These are phyloP conservation scores for Labia minor DNA, from an alignment of 2,888 invertebrate genomes.

Conservation along the genomic window DNA sequence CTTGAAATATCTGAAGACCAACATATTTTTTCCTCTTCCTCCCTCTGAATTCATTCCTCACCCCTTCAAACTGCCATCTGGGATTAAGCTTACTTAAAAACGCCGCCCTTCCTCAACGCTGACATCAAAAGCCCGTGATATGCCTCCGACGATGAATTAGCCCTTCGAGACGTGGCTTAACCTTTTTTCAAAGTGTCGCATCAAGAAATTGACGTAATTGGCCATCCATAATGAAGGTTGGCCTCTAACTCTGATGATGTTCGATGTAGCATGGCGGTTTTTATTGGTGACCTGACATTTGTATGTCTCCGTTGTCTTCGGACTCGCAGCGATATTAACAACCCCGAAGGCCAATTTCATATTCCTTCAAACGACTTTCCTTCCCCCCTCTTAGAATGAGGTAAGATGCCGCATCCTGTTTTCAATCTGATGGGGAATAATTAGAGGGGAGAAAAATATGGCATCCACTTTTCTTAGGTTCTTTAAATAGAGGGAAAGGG, in stretches of 20 bases:
- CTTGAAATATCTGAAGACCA: not conserved
- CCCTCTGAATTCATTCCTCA: too few species aligned
- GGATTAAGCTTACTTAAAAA: not conserved
- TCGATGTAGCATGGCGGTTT: constrained; percentile 14
- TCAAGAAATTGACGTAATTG: constrained; percentile 13
- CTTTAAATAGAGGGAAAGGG: too few species aligned
- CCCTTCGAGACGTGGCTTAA: constrained; percentile 2
- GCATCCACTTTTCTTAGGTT: not conserved
- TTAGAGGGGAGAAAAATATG: not conserved
- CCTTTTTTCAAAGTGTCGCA: constrained; percentile 13
- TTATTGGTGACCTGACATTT: constrained; percentile 20
- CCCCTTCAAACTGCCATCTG: too few species aligned
- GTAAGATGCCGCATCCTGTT: not conserved
- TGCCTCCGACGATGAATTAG: not conserved
- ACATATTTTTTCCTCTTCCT: too few species aligned
- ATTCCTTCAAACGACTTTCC: too few species aligned
- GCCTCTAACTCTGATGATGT: constrained; percentile 13
- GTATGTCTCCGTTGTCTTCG: not conserved
- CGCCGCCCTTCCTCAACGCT: not conserved
- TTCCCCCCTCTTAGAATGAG: too few species aligned
- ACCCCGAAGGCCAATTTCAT: not conserved
- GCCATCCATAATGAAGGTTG: constrained; percentile 1
- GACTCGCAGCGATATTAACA: not conserved
- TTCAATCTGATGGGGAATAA: not conserved
- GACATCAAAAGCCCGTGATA: not conserved